These are phyloP conservation scores for Pica pica DNA, from an alignment of 2,113 vertebrate species.

Conservation along the genomic window DNA sequence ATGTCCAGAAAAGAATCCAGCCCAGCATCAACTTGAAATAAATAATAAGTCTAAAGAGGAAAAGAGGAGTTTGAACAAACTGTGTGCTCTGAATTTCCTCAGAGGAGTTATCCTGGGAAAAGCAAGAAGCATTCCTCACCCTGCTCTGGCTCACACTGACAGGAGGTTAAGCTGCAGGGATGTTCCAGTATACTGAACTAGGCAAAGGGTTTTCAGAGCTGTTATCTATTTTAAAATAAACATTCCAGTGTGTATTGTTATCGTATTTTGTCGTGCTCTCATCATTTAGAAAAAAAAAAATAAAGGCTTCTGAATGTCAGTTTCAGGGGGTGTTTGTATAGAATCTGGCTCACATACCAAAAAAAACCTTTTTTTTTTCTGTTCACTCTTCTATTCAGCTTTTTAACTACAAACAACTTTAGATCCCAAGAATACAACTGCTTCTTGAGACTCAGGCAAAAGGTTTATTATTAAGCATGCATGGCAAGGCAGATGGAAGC, in stretches of 20 bases:
- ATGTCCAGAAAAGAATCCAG: slow-evolving; percentile 31
- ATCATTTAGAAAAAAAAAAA: background rate
- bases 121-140: slow-evolving; percentile 41
- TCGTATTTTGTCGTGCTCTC: background rate
- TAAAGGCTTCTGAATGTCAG: background rate
- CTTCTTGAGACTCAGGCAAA: background rate
- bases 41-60: slow-evolving; percentile 41
- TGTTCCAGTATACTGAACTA: slow-evolving; percentile 4
- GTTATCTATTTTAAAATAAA: slow-evolving; percentile 56
- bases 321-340: background rate
- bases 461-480: background rate
- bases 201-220: slow-evolving; percentile 27
- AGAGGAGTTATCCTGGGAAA: background rate
- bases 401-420: background rate
- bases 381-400: background rate
- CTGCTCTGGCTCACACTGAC: slow-evolving; percentile 36
- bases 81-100: slow-evolving; percentile 29
- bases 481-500: background rate
- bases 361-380: background rate
- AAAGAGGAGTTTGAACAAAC: slow-evolving; percentile 4
- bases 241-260: slow-evolving; percentile 33
- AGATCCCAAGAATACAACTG: background rate
- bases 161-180: slow-evolving; percentile 34
- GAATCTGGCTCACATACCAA: background rate
- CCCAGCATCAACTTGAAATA: slow-evolving; percentile 41